A percentile compares a stretch with the other conserved stretches of the same genome.
Evolutionary conservation across 2,113 vertebrate species (phyloP).

Genomic region (Andinoacara biseriatus): DNA sequence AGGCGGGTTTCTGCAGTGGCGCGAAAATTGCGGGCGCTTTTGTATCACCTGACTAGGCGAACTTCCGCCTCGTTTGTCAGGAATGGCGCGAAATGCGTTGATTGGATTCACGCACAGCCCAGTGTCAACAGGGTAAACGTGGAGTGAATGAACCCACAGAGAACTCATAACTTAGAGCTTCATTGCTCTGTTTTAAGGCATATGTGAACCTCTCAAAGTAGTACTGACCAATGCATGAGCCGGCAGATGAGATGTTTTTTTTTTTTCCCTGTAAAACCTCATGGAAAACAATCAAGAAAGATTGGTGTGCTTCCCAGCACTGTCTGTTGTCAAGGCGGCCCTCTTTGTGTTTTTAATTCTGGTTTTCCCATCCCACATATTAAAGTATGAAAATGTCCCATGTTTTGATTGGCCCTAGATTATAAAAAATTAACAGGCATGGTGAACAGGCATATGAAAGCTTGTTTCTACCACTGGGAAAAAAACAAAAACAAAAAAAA

Average conservation of each 20-base stretch:
- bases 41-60: conserved; percentile 53
- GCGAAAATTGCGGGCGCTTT: conserved; percentile 60
- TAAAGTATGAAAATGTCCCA: background rate
- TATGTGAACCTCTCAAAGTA: background rate
- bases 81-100: conserved; percentile 75
- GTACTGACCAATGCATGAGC: background rate
- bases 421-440: no score
- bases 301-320: no score
- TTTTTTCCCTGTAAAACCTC: no score
- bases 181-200: background rate
- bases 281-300: no score
- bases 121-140: conserved; percentile 6
- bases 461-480: no score
- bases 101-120: conserved; percentile 27
- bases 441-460: background rate
- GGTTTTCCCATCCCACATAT: no score
- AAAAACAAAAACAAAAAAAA: no score
- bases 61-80: conserved; percentile 53
- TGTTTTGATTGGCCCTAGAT: background rate
- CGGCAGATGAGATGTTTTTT: no score
- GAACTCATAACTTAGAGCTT: background rate
- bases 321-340: no score
- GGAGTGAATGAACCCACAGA: background rate
- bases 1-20: conserved; percentile 66
- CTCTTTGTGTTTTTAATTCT: no score